phyloP scores from a whole-genome alignment of 2,113 vertebrate genomes.

The Ivindomyrus marchei region DNA sequence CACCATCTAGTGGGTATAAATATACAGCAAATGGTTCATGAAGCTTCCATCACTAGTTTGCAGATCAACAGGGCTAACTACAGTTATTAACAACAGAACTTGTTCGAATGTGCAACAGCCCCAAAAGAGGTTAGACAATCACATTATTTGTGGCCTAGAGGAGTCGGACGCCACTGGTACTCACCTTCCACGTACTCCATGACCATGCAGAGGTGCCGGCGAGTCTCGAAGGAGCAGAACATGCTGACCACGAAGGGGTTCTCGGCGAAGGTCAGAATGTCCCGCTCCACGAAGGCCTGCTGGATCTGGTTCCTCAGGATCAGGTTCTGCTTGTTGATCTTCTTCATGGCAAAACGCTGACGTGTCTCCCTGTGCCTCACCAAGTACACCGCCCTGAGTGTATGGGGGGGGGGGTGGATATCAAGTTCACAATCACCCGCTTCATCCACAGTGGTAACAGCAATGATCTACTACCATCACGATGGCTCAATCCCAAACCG shows the following conservation, averaged over 20 bases:
- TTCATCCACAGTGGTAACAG: background rate
- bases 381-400: constrained; percentile 78
- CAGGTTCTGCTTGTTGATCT: constrained; percentile 96
- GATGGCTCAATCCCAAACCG: background rate
- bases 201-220: constrained; percentile 89
- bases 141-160: background rate
- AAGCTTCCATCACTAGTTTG: too few relatives aligned
- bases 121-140: too few relatives aligned
- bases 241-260: constrained; percentile 93
- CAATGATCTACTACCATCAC: background rate
- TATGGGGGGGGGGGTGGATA: background rate
- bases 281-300: constrained; percentile 88
- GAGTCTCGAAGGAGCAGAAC: constrained; percentile 91
- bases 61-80: background rate
- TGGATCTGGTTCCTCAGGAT: constrained; percentile 91
- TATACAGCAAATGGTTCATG: too few relatives aligned
- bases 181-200: constrained; percentile 94
- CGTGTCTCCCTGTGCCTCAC: constrained; percentile 82
- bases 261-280: constrained; percentile 93
- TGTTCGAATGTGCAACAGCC: background rate
- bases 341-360: constrained; percentile 94
- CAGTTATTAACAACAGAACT: background rate
- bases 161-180: too few relatives aligned
- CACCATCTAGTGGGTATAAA: too few relatives aligned
- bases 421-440: background rate